phyloP scores from a whole-genome alignment of 2,113 vertebrate species.

The Phodopus roborovskii region DNA sequence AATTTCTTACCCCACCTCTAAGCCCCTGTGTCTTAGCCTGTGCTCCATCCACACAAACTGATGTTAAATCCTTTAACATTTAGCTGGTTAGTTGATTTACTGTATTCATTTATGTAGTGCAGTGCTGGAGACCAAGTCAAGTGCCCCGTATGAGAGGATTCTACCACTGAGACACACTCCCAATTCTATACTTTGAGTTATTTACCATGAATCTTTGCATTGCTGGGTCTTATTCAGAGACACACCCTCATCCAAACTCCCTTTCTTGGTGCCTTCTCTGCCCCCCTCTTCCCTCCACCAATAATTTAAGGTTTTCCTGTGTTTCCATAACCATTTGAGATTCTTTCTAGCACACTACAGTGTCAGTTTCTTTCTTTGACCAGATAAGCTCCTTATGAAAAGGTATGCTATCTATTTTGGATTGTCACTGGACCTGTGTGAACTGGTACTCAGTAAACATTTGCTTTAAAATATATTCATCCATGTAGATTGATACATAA shows the following conservation, averaged over 20 bases:
- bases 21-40: not conserved
- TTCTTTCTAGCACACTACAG: not conserved
- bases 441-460: not conserved
- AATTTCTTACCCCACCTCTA: not conserved
- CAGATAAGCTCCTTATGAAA: not conserved
- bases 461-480: not conserved
- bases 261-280: not conserved
- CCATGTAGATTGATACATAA: not conserved
- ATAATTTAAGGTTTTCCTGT: not conserved
- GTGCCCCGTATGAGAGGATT: not conserved
- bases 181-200: not conserved
- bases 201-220: not conserved
- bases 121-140: not conserved
- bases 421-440: not conserved
- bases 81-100: not conserved
- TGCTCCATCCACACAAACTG: not conserved
- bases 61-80: not conserved
- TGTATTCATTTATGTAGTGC: not conserved
- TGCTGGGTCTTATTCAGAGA: not conserved
- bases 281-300: not conserved
- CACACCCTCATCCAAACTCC: not conserved
- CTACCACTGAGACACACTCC: not conserved
- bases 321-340: not conserved
- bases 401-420: conserved; percentile 3
- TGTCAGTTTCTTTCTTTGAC: not conserved